Evolutionary conservation across 1,140 invertebrate genomes (phyloP), one percentile per base, ranked within the genome.

Genomic region (Batillaria attramentaria): DNA sequence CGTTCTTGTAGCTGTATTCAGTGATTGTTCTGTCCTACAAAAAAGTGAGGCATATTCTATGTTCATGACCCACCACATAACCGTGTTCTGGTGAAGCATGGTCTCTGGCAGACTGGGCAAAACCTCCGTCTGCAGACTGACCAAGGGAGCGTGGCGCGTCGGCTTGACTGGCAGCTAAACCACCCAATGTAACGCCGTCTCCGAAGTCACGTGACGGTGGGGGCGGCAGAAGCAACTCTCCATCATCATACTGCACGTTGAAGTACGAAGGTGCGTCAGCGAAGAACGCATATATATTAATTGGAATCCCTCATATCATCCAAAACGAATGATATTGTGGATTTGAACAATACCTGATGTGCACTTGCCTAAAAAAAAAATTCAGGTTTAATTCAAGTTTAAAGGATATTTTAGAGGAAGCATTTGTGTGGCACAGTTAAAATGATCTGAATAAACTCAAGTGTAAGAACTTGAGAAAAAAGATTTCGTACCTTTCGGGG

Each of bases 31-130:
- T 37, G 35, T 24, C 24, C 28, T 10, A 66, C 33, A 16, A 31
- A 16, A 66, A 10, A 69, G 39, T 18, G 10, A 10, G 33, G 24
- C 2, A 16, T 1, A 35, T 35, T 35, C 31, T 24, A n/a, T 18
- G 20, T 2, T n/a, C 31, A 31, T 13, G 43, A 82, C 81, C 41
- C 77, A 84, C 83, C 81, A 84, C 83, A 65, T 84, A 84, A 46
- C 83, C 83, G 41, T 78, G 79, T 0, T 70, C 42, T 50, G 39
- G 76, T 35, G 54, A 43, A 57, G 65, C 62, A 31, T 60, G 69
- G 28, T 42, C 10, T 33, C 46, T 62, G 37, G 39, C 16, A 6
- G 41, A n/a, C 18, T 41, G 57, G 10, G 31, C 28, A 10, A 31
- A n/a, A n/a, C n/a, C n/a, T n/a, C 42, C 10, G 57, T 66, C 74